Base-by-base conservation (phyloP, 2,797 vertebrate species). In the Cynodonichthys magdalenae region DNA sequence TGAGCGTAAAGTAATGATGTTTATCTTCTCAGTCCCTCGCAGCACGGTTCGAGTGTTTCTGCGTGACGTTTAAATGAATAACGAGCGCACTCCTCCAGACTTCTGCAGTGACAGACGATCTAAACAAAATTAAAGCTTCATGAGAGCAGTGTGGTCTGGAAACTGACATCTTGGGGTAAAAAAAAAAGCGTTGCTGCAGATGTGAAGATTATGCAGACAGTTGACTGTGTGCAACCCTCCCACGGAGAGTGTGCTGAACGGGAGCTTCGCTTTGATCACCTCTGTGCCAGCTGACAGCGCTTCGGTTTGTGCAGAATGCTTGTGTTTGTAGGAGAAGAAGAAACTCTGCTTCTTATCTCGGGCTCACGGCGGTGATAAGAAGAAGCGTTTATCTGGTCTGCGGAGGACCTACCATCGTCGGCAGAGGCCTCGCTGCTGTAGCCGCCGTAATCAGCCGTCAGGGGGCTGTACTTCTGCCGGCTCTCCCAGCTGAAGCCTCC, bases 371-470 rank as follows among this genome's bases (percentile, higher is more conserved):
- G 45, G 58, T 7, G 28, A 73, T 57, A 45, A 58, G 18, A 47
- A 48, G 47, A 6, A 34, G 14, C 10, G 1, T 24, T 24, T 24
- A 24, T 24, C 1, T 3, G 31, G 15, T 8, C 18, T 36, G 15
- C 2, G 53, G 36, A 53, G 29, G 31, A 64, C 94, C 87, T 93
- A 98, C 97, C 97, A 67, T 96, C 95, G 46, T 99, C 95, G 31
- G 94, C 92, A 2, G 97, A 99, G 46, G 95, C 95, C 73, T 98
- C 97, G 55, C 96, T 98, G 92, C 96, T 97, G 91, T 99, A 98
- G 28, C 96, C 96, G 47, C 96, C 95, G 67, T 97, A 97, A 70
- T 95, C 95, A 8, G 94, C 94, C 24, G 94, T 94, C 46, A 98
- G 91, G 34, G 95, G 94, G 80, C 96, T 97, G 89, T 98, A 98